Evolutionary conservation across 2,113 vertebrate genomes (phyloP), one percentile per base, ranked within the genome.

Genomic region (Rhinoderma darwinii): DNA sequence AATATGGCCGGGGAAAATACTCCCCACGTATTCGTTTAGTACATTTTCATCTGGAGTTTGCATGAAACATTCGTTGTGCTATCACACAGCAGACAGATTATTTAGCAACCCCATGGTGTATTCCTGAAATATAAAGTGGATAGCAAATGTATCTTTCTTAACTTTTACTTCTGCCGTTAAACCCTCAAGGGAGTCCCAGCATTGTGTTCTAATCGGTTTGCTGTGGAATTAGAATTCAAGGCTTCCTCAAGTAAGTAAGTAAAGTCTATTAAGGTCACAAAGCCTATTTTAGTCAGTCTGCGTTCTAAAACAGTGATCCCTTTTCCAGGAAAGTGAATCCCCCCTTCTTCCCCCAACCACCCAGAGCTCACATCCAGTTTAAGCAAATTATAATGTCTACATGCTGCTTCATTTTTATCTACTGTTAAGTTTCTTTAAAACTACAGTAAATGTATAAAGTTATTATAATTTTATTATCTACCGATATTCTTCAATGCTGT

Each of bases 1-100:
- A 92, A 15, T 44, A 77, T 77, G 74, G 44, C 92, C 93, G 22
- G 59, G 61, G 41, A 88, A 89, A 88, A 90, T 90, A 88, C 1
- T 32, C 81, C 82, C 25, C 90, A 83, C 66, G 88, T 84, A 89
- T 59, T 86, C 79, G 88, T 30, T 74, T 61, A 37, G 27, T 43
- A 25, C 47, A 15, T 47, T 75, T 72, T 80, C 59, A 79, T 79
- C 35, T 79, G 76, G 70, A 43, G 12, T 70, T 59, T 73, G 63
- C 84, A 72, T 86, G 47, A 81, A 73, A 51, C 54, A 59, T 25
- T 68, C 51, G 12, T 35, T 77, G 43, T 85, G 39, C n/a, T 72
- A 56, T 81, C 56, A 44, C 10, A 70, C 66, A 32, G 77, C 47
- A 73, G 77, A 72, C 61, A 82, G 66, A 70, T 81, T 86, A 77